These are phyloP conservation scores for Lemur catta DNA, from an alignment of 2,797 vertebrate species.

Conservation along the genomic window DNA sequence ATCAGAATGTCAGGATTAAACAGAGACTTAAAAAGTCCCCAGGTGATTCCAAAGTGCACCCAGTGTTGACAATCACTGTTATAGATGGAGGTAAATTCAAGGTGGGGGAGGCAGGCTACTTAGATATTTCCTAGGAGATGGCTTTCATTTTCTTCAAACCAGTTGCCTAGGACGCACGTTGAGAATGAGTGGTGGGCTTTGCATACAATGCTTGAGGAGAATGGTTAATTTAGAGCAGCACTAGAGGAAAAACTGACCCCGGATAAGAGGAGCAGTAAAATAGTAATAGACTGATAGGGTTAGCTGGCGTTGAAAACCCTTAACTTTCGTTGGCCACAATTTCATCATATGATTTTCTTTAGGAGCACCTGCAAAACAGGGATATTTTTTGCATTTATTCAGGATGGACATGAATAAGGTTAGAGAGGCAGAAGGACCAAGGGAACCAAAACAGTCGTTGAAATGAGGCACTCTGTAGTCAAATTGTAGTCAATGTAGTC, in stretches of 20 bases:
- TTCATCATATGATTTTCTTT: background rate
- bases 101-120: background rate
- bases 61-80: background rate
- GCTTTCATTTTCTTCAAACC: background rate
- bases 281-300: background rate
- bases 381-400: background rate
- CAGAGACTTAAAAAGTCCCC: background rate
- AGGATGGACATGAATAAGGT: background rate
- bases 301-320: background rate
- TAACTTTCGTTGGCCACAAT: background rate
- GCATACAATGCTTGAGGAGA: background rate
- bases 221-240: background rate
- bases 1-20: background rate
- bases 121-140: background rate
- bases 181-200: background rate
- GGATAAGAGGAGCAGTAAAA: background rate
- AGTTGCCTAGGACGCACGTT: background rate
- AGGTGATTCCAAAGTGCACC: background rate
- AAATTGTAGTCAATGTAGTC: background rate
- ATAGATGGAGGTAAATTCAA: background rate
- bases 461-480: background rate
- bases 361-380: background rate
- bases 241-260: background rate
- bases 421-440: background rate
- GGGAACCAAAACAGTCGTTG: background rate